Evolutionary conservation across 2,797 vertebrate species (phyloP).

Genomic region (Sebastes baramenuke): DNA sequence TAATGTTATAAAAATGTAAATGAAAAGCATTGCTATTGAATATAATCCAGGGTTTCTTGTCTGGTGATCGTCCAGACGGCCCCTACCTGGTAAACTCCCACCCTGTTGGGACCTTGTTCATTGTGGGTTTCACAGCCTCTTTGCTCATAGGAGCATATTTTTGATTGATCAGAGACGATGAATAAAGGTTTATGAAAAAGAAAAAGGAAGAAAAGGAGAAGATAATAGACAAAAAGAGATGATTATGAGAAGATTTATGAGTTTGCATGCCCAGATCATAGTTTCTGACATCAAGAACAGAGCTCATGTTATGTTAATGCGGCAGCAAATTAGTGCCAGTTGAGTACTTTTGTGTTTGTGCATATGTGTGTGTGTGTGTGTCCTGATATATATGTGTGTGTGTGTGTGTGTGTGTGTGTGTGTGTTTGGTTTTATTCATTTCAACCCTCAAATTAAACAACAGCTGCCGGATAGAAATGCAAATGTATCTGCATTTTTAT

Average conservation of each 20-base stretch:
- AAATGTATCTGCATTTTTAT: conserved; percentile 58
- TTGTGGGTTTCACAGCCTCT: background rate
- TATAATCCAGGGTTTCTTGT: background rate
- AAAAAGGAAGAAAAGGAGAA: background rate
- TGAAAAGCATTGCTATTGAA: background rate
- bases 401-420: conserved; percentile 6
- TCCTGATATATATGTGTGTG: conserved; percentile 12
- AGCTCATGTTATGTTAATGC: conserved; percentile 5
- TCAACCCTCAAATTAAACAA: conserved; percentile 62
- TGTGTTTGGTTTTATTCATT: conserved; percentile 49
- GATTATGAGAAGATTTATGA: background rate
- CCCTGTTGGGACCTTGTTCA: background rate
- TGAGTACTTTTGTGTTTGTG: background rate
- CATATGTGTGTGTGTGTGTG: background rate
- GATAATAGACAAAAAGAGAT: background rate
- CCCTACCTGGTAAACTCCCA: background rate
- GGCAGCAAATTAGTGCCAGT: conserved; percentile 1
- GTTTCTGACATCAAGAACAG: conserved; percentile 1
- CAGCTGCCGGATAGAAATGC: conserved; percentile 72
- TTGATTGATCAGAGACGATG: background rate
- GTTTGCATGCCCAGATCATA: background rate
- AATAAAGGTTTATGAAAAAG: background rate
- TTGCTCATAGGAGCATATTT: background rate
- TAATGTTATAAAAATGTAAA: background rate
- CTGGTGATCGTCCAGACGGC: background rate